Conservation (phyloP, 2,797 vertebrate species). For the Galaxias olidus region DNA sequence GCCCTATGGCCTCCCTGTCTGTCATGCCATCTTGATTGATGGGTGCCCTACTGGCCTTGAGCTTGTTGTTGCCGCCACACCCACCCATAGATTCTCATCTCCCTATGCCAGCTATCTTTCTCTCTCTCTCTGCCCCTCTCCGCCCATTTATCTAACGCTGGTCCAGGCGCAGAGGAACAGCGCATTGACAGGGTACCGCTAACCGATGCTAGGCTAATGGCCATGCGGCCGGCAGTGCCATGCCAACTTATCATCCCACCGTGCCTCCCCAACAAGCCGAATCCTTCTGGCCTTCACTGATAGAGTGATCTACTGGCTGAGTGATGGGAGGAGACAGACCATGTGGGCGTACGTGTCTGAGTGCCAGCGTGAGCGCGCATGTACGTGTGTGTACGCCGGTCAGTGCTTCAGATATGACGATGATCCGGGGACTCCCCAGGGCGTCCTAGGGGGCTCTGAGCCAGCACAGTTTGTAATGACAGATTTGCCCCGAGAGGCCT, state of each 20-base stretch:
- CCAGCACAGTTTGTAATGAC: constrained; percentile 38
- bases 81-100: neutral
- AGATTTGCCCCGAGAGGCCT: constrained; percentile 52
- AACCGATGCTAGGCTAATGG: neutral
- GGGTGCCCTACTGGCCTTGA: neutral
- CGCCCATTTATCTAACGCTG: neutral
- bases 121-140: neutral
- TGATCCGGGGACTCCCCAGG: constrained; percentile 23
- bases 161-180: neutral
- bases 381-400: neutral
- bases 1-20: neutral
- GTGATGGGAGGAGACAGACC: neutral
- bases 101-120: neutral
- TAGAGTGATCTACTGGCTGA: constrained; percentile 13
- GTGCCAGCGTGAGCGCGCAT: neutral
- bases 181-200: neutral
- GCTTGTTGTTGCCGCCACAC: neutral
- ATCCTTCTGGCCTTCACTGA: constrained; percentile 25
- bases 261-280: neutral
- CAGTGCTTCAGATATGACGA: constrained; percentile 14
- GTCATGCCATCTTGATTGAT: neutral
- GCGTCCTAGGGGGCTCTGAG: constrained; percentile 15
- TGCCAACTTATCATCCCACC: neutral
- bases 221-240: neutral
- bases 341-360: neutral